These are phyloP conservation scores for Centropyge bicolor DNA, from an alignment of 2,797 vertebrate species.

Conservation along the genomic window DNA sequence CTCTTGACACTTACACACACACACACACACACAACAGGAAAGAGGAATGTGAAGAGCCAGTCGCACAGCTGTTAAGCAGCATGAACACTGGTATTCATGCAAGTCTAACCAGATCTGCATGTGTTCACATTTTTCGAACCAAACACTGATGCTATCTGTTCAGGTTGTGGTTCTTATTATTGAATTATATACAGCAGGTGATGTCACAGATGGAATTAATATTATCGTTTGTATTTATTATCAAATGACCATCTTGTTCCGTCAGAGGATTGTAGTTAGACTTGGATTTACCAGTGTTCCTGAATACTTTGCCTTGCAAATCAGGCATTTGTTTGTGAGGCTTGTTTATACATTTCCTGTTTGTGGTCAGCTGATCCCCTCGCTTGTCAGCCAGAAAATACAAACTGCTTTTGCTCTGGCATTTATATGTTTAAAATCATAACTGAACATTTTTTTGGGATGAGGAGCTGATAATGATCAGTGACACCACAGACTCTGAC, in stretches of 20 bases:
- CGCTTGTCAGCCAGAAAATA: neutral
- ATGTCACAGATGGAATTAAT: neutral
- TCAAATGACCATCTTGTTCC: neutral
- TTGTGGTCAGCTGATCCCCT: conserved; percentile 23
- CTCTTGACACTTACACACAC: neutral
- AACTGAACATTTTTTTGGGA: neutral
- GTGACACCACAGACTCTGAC: too few relatives aligned
- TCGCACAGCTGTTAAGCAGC: conserved; percentile 50
- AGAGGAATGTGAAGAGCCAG: conserved; percentile 15
- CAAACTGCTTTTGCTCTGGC: neutral
- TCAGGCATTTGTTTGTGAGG: conserved; percentile 52
- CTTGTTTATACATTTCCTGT: conserved; percentile 21
- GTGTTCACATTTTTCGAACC: conserved; percentile 3
- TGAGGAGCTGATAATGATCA: neutral
- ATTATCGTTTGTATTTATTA: neutral
- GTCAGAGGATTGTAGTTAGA: neutral
- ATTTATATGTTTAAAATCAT: neutral
- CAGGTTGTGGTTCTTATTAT: neutral
- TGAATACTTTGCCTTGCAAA: conserved; percentile 59
- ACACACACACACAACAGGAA: conserved; percentile 12
- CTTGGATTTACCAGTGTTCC: conserved; percentile 9
- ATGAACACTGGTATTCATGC: conserved; percentile 33
- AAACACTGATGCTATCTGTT: conserved; percentile 10
- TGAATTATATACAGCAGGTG: neutral
- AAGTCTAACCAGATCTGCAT: conserved; percentile 14